phyloP scores from a whole-genome alignment of 2,888 invertebrate genomes.

The Gari tellinella region DNA sequence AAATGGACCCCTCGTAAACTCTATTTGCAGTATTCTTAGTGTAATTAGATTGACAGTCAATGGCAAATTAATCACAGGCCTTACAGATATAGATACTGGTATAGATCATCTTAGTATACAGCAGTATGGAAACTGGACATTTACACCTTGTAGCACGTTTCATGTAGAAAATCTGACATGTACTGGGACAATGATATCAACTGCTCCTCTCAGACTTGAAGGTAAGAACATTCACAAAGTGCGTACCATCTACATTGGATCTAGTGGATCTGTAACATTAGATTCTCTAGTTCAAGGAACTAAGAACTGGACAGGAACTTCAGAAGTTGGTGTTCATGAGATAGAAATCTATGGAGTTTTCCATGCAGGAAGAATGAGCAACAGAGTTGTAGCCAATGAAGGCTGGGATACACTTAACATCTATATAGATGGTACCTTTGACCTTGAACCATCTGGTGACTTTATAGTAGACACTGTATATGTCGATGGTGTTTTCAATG shows the following conservation, averaged over 20 bases:
- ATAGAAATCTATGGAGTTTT: conserved; percentile 60
- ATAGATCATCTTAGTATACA: conserved; percentile 55
- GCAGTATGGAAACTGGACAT: conserved; percentile 58
- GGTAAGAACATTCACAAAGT: conserved; percentile 51
- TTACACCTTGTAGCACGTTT: conserved; percentile 55
- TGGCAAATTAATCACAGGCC: conserved; percentile 50
- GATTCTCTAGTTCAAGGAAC: conserved; percentile 56
- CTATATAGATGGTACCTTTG: too few species aligned
- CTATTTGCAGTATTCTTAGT: conserved; percentile 50
- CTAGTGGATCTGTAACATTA: conserved; percentile 58
- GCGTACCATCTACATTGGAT: conserved; percentile 50
- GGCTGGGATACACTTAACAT: too few species aligned
- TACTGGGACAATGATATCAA: conserved; percentile 61
- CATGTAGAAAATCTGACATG: conserved; percentile 49
- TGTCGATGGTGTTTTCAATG: too few species aligned
- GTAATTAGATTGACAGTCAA: conserved; percentile 57
- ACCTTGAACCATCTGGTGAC: too few species aligned
- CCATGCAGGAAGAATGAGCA: conserved; percentile 55
- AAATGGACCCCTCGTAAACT: conserved; percentile 28
- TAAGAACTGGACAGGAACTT: conserved; percentile 56
- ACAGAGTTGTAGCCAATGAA: conserved; percentile 28
- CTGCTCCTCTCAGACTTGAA: conserved; percentile 55
- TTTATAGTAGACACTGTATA: too few species aligned
- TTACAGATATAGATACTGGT: conserved; percentile 44
- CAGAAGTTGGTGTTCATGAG: conserved; percentile 51